phyloP scores from a whole-genome alignment of 2,797 vertebrate genomes.

The Siniperca scherzeri region DNA sequence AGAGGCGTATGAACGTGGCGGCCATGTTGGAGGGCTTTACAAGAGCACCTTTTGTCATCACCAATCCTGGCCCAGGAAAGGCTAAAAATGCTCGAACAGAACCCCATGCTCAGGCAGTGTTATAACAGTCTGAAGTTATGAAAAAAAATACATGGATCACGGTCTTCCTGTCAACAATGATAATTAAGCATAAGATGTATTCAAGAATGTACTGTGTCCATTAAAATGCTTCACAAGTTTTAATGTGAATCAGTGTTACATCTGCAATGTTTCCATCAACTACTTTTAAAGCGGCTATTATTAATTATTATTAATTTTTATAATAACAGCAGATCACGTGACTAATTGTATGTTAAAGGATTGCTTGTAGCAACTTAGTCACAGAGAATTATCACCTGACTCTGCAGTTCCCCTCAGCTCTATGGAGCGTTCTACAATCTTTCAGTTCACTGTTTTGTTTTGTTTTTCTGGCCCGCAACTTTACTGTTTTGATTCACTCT shows the following conservation, averaged over 20 bases:
- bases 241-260: not conserved
- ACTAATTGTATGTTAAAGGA: too few species aligned
- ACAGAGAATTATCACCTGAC: too few species aligned
- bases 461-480: too few species aligned
- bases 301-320: too few species aligned
- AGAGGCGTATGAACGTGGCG: conserved; percentile 17
- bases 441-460: too few species aligned
- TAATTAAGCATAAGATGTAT: not conserved
- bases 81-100: conserved; percentile 5
- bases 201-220: not conserved
- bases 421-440: too few species aligned
- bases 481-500: too few species aligned
- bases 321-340: too few species aligned
- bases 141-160: not conserved
- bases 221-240: not conserved
- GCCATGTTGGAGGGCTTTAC: conserved; percentile 46
- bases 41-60: conserved; percentile 22
- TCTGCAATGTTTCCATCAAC: too few species aligned
- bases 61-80: not conserved
- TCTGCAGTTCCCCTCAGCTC: too few species aligned
- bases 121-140: not conserved
- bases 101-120: not conserved
- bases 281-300: too few species aligned
- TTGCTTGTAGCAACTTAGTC: too few species aligned
- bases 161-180: not conserved